A percentile compares a stretch with the other conserved stretches of the same genome.
Conservation (phyloP, 2,113 vertebrate genomes). For the Chroicocephalus ridibundus region DNA sequence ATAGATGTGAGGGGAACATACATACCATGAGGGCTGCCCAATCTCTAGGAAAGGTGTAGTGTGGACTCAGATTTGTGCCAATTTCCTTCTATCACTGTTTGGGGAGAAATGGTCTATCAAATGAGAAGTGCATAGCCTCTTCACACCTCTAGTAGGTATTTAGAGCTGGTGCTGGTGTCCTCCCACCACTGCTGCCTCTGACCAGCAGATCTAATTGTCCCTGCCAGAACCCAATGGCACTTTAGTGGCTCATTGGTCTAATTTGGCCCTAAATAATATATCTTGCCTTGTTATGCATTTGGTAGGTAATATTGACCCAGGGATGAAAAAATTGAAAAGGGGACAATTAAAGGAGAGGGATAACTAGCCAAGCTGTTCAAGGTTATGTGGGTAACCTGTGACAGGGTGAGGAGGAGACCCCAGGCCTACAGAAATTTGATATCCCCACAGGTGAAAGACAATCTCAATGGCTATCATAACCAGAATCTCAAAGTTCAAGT, state of each 20-base stretch:
- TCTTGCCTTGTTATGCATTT: neutral
- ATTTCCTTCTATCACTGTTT: neutral
- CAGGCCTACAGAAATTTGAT: neutral
- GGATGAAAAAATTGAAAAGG: neutral
- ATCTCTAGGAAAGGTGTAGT: neutral
- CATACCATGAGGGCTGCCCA: accelerated
- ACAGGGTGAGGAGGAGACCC: neutral
- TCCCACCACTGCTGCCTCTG: neutral
- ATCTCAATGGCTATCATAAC: neutral
- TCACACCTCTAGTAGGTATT: neutral
- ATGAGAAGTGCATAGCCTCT: neutral
- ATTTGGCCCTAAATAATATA: neutral
- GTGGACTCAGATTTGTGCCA: neutral
- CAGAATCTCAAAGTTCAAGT: neutral
- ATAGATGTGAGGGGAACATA: neutral
- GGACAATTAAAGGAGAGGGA: neutral
- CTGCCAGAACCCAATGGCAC: neutral
- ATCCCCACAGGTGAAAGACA: neutral
- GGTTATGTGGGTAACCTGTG: neutral
- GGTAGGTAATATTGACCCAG: neutral
- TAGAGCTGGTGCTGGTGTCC: neutral
- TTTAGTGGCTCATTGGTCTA: neutral
- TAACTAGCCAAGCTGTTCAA: neutral
- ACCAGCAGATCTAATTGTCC: neutral
- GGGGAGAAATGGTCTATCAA: neutral